phyloP scores from a whole-genome alignment of 2,888 invertebrate genomes.

The Gari tellinella region DNA sequence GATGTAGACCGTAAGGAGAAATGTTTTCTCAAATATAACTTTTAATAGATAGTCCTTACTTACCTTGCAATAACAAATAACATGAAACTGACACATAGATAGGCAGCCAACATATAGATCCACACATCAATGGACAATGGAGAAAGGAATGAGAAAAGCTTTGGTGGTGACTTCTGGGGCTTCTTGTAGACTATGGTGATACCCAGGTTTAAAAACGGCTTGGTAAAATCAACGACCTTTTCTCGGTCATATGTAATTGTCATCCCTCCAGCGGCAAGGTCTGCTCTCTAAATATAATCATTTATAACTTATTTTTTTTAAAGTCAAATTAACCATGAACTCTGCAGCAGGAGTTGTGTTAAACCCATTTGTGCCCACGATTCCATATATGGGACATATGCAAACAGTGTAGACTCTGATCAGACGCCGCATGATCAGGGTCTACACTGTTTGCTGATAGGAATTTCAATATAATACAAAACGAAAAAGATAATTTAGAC shows the following conservation, averaged over 20 bases:
- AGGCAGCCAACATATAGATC: constrained; percentile 97
- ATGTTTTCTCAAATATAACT: no score
- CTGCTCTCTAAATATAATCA: constrained; percentile 92
- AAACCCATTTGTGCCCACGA: no score
- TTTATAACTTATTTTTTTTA: no score
- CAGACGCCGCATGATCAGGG: no score
- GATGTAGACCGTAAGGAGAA: no score
- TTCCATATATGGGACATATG: no score
- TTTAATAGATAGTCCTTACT: background rate
- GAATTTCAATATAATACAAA: no score
- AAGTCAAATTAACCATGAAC: no score
- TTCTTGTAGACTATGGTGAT: constrained; percentile 97
- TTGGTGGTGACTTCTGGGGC: constrained; percentile 93
- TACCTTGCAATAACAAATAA: constrained; percentile 97
- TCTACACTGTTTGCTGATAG: no score
- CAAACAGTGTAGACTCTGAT: no score
- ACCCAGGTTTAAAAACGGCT: constrained; percentile 98
- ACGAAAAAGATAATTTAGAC: no score
- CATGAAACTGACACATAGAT: constrained; percentile 96
- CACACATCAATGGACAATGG: constrained; percentile 96
- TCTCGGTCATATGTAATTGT: constrained; percentile 98
- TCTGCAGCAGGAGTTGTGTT: no score
- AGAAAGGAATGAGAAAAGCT: constrained; percentile 96
- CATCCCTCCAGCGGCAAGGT: constrained; percentile 98
- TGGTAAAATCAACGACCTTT: constrained; percentile 98